These are phyloP conservation scores for Drosophila triauraria DNA, from an alignment of 1,140 invertebrate genomes.

Conservation along the genomic window DNA sequence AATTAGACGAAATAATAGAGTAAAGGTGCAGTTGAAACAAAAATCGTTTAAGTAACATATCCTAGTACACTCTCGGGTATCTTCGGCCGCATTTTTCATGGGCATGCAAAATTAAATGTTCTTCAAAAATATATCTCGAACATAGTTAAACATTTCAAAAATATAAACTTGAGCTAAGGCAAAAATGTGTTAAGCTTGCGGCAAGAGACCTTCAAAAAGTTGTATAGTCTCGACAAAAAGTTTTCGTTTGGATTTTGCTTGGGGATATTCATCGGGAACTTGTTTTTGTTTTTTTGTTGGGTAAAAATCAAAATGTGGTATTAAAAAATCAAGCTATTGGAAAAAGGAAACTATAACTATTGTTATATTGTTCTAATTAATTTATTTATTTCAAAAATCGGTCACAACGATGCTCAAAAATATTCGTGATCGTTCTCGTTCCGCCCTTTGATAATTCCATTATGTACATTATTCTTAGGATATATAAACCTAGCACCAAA, in stretches of 20 bases:
- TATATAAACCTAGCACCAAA: conserved; percentile 59
- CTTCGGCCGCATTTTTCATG: conserved; percentile 32
- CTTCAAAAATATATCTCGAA: conserved; percentile 41
- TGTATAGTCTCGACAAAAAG: conserved; percentile 78
- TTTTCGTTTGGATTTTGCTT: conserved; percentile 24
- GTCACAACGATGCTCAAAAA: conserved; percentile 83
- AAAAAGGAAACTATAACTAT: conserved; percentile 19
- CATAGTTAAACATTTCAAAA: conserved; percentile 28
- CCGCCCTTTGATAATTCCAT: conserved; percentile 4
- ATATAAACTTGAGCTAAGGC: conserved; percentile 30
- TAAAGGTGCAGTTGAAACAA: conserved; percentile 74
- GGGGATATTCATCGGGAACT: conserved; percentile 24
- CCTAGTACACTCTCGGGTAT: conserved; percentile 12
- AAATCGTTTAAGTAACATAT: conserved; percentile 45
- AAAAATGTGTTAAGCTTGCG: conserved; percentile 27
- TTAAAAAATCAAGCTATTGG: conserved; percentile 60
- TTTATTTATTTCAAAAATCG: conserved; percentile 51
- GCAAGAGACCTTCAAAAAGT: conserved; percentile 78
- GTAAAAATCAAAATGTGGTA: conserved; percentile 36
- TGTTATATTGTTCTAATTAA: conserved; percentile 14
- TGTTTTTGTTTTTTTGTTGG: conserved; percentile 8
- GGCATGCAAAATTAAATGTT: conserved; percentile 59
- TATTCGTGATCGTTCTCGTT: conserved; percentile 71
- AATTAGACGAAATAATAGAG: conserved; percentile 29
- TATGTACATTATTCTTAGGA: conserved; percentile 62